Conservation (phyloP, 37 sponge, comb jelly and placozoan species). For the Ephydatia muelleri region DNA sequence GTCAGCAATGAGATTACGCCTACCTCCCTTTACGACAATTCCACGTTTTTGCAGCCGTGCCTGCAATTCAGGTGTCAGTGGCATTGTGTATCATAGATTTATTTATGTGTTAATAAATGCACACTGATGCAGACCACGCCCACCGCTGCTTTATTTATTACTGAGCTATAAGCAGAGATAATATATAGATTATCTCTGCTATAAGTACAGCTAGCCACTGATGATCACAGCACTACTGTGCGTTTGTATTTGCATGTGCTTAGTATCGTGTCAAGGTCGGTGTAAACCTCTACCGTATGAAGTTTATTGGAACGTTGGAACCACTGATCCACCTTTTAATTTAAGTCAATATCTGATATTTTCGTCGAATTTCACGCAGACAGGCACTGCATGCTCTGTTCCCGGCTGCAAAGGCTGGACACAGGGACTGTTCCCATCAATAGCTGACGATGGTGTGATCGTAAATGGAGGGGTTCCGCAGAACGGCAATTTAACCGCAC, state of each 20-base stretch:
- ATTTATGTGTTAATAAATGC: too few species aligned
- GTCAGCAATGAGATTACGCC: not conserved
- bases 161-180: too few species aligned
- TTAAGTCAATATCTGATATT: slow-evolving; percentile 15
- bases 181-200: too few species aligned
- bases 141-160: too few species aligned
- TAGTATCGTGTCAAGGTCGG: not conserved
- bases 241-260: not conserved
- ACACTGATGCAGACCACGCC: not conserved
- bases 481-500: slow-evolving; percentile 30
- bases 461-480: slow-evolving; percentile 49
- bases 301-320: slow-evolving; percentile 41
- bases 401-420: slow-evolving; percentile 31
- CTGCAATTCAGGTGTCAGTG: slow-evolving; percentile 37
- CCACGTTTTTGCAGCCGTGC: slow-evolving; percentile 47
- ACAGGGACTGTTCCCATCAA: slow-evolving; percentile 45
- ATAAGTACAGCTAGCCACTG: too few species aligned
- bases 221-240: not conserved
- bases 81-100: slow-evolving; percentile 4
- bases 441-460: not conserved
- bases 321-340: slow-evolving; percentile 3
- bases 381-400: slow-evolving; percentile 17
- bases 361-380: slow-evolving; percentile 44
- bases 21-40: not conserved
- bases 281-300: slow-evolving; percentile 28